Base-by-base conservation (phyloP, 1,140 invertebrate species). In the Drosophila murphyi region DNA sequence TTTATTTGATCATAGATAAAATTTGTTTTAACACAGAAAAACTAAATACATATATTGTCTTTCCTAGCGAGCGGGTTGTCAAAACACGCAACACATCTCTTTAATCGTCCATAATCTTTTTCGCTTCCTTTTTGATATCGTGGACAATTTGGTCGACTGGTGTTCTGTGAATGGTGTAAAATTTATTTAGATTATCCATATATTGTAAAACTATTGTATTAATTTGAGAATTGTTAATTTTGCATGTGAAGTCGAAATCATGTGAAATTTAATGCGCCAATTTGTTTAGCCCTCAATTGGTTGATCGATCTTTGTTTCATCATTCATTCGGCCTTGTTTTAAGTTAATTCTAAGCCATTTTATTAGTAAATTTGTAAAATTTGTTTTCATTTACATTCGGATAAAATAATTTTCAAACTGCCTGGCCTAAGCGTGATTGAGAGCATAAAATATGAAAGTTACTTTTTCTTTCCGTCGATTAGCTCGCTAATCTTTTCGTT, bases 401-500 rank as follows among this genome's bases (percentile, higher is more conserved):
- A 1, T 29, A 28, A 41, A 5, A 52, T 39, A 47, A 28, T 52
- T 20, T 45, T 31, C 37, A 59, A 56, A 52, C 29, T 32, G 55
- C 63, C 43, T 68, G 28, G 47, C 8, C 20, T 28, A 47, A 35
- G 4, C 4, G 12, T 31, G 20, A 70, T 41, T 12, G 39, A 39
- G 28, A 7, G 3, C 39, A 64, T 70, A 34, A 50, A 68, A 54
- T 50, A 29, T 37, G 7, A n/a, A 7, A 34, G 72, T 90, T 92
- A 93, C 91, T 92, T 92, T 80, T 78, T 82, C 69, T 85, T 94
- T 20, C 94, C 93, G 60, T 97, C 96, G n/a, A 95, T 86, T 88
- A 94, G 95, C 65, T 95, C 94, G 82, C 88, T 82, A 2, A 89
- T 28, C 57, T 89, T 89, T 29, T 90, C 56, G 51, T 96, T 95